phyloP scores from a whole-genome alignment of 2,797 vertebrate genomes.

The Vespertilio murinus region DNA sequence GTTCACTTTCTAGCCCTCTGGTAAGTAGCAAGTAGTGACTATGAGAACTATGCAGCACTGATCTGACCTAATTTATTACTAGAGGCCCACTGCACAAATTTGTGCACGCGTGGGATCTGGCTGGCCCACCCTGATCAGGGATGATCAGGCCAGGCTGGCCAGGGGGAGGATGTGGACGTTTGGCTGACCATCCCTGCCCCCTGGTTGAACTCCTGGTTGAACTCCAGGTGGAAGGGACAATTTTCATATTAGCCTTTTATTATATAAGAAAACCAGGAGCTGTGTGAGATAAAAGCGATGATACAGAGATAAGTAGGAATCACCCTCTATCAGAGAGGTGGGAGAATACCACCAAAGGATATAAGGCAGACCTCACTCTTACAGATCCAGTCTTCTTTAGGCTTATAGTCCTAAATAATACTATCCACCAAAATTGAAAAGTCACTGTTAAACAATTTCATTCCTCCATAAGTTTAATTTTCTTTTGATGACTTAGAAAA shows the following conservation, averaged over 20 bases:
- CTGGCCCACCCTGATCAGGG: no score
- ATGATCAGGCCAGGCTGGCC: rapidly evolving
- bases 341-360: no score
- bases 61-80: background rate
- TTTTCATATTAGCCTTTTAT: no score
- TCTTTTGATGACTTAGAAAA: background rate
- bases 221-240: no score
- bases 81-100: no score
- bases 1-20: no score
- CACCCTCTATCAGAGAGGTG: rapidly evolving
- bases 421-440: background rate
- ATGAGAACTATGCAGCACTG: background rate
- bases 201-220: no score
- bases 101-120: no score
- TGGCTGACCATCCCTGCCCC: no score
- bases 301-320: background rate
- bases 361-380: background rate
- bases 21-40: background rate
- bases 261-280: no score
- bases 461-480: background rate
- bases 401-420: background rate
- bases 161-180: no score
- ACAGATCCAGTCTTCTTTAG: background rate
- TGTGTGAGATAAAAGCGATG: background rate
- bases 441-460: background rate